phyloP scores from a whole-genome alignment of 2,888 invertebrate species.

The Chaetogeoica ovagalla region DNA sequence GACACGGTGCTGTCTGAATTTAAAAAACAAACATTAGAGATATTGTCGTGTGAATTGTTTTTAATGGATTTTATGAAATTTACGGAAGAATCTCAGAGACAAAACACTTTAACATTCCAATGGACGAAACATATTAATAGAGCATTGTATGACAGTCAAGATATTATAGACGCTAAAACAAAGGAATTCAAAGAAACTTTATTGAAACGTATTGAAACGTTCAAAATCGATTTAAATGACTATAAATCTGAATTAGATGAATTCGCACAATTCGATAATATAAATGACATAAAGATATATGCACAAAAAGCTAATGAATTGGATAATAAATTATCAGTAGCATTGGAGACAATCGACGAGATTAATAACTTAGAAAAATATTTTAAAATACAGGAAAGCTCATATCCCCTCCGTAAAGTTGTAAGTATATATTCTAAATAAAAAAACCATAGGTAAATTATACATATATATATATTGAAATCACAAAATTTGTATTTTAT shows the following conservation, averaged over 20 bases:
- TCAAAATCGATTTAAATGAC: constrained; percentile 78
- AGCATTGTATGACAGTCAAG: constrained; percentile 75
- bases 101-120: constrained; percentile 82
- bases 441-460: background rate
- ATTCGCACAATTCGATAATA: constrained; percentile 83
- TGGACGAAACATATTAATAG: constrained; percentile 63
- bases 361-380: constrained; percentile 90
- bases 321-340: constrained; percentile 72
- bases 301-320: constrained; percentile 76
- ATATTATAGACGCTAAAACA: constrained; percentile 78
- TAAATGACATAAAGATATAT: constrained; percentile 77
- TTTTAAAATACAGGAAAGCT: constrained; percentile 83
- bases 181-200: constrained; percentile 83
- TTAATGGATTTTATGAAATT: constrained; percentile 79
- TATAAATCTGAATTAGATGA: constrained; percentile 82
- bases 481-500: constrained; percentile 1
- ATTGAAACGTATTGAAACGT: constrained; percentile 72
- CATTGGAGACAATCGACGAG: constrained; percentile 78
- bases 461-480: constrained; percentile 60
- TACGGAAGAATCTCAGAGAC: constrained; percentile 81
- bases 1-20: constrained; percentile 70
- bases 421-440: background rate
- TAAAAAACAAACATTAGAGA: constrained; percentile 72
- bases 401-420: constrained; percentile 75
- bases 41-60: constrained; percentile 75